phyloP scores from a whole-genome alignment of 2,888 invertebrate species.

The Conistra vaccinii region DNA sequence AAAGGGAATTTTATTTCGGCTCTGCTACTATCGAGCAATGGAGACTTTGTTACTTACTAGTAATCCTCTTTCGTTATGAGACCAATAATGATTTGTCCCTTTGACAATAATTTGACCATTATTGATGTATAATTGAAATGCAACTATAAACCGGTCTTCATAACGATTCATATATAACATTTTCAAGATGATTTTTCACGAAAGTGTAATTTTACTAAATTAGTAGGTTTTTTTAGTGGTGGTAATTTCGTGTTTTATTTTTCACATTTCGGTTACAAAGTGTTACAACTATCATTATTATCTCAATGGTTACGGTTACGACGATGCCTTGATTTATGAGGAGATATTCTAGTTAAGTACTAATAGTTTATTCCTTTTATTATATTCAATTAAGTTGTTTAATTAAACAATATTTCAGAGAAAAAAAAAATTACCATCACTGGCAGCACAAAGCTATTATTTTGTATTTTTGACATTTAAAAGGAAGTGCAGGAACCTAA shows the following conservation, averaged over 20 bases:
- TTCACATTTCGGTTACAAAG: not conserved
- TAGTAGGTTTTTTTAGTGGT: constrained; percentile 22
- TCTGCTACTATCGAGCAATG: not conserved
- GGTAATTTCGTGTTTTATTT: constrained; percentile 28
- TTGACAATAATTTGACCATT: too few species aligned
- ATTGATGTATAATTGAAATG: not conserved
- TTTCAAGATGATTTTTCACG: not conserved
- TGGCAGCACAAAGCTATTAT: too few species aligned
- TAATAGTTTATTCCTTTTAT: not conserved
- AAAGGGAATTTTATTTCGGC: not conserved
- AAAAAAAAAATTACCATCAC: too few species aligned
- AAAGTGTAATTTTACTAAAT: not conserved
- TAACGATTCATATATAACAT: not conserved
- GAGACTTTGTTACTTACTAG: not conserved
- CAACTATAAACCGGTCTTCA: not conserved
- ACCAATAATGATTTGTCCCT: not conserved
- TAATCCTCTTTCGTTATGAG: not conserved
- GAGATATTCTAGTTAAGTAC: not conserved
- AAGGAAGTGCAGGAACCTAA: not conserved
- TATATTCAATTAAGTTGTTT: too few species aligned
- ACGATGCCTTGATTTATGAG: constrained; percentile 4
- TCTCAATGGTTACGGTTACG: too few species aligned
- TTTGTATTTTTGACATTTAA: not conserved
- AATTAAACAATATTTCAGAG: not conserved
- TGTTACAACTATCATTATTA: too few species aligned